Base-by-base conservation (phyloP, 2,113 vertebrate genomes). In the Sialia sialis region DNA sequence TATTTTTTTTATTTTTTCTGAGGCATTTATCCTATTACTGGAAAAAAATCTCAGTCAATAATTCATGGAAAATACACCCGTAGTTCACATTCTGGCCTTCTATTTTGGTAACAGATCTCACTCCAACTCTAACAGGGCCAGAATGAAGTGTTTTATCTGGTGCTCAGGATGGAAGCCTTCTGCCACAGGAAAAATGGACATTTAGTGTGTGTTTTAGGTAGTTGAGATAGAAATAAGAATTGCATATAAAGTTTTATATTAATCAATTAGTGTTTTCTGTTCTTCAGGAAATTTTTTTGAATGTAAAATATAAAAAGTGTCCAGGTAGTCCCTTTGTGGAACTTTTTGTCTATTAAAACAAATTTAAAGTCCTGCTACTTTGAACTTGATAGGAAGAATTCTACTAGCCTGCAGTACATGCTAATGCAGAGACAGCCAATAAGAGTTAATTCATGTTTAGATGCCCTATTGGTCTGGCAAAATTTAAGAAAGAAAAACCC, bases 61-160 rank as follows among this genome's bases (percentile, higher is more conserved):
- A 95, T 95, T 94, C 59, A 91, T 87, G 43, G 55, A 70, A 93
- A 83, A 62, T n/a, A 88, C 79, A 88, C 36, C 19, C 41, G 0
- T 39, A 72, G 76, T 90, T 93, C 77, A 72, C 34, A n/a, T 88
- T 70, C 66, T 89, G 81, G 91, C 77, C 91, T 95, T 75, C 52
- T 81, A 87, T 92, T 94, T 94, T 86, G 34, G 80, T 92, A 91
- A 91, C 38, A 91, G 84, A 93, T 88, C 77, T 94, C 25, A 10
- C 8, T 88, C n/a, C 44, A 80, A 51, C 21, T 85, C 82, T 83
- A 83, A 59, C 21, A 78, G 92, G 88, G 64, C 72, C 48, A 26
- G 27, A 43, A 67, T 30, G 19, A 80, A 80, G 34, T 54, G 49
- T 78, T 89, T 77, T 88, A 25, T 89, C 80, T 75, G 80, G 25